Evolutionary conservation across 2,888 invertebrate genomes (phyloP).

Genomic region (Nemurella pictetii): DNA sequence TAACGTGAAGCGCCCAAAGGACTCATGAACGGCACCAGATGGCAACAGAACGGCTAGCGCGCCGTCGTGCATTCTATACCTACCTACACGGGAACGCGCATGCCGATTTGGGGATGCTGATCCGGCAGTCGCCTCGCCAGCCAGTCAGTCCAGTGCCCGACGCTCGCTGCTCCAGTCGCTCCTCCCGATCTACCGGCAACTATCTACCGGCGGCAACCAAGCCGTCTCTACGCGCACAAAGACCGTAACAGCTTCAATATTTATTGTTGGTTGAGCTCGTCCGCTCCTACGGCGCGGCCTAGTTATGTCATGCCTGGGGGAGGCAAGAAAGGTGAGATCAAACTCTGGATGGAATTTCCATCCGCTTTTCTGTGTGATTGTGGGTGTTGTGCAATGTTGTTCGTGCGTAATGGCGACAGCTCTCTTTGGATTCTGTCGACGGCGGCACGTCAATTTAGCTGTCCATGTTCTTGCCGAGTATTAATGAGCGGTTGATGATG

Average conservation of each 20-base stretch:
- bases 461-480: background rate
- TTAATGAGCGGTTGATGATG: background rate
- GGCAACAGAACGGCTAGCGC: no score
- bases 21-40: no score
- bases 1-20: no score
- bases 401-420: background rate
- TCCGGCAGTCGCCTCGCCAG: background rate
- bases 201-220: background rate
- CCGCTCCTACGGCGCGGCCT: slow-evolving; percentile 49
- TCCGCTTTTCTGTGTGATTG: no score
- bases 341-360: background rate
- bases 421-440: background rate
- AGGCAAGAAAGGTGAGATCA: slow-evolving; percentile 47
- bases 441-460: background rate
- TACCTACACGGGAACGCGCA: background rate
- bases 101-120: slow-evolving; percentile 3
- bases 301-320: slow-evolving; percentile 49
- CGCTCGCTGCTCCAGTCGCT: background rate
- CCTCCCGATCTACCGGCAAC: background rate
- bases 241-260: slow-evolving; percentile 44
- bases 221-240: slow-evolving; percentile 30
- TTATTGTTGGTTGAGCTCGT: slow-evolving; percentile 49
- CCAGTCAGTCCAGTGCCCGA: no score
- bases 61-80: background rate
- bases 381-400: background rate